A percentile compares a stretch with the other conserved stretches of the same genome.
phyloP scores from a whole-genome alignment of 1,140 invertebrate genomes.

The Helicoverpa zea region DNA sequence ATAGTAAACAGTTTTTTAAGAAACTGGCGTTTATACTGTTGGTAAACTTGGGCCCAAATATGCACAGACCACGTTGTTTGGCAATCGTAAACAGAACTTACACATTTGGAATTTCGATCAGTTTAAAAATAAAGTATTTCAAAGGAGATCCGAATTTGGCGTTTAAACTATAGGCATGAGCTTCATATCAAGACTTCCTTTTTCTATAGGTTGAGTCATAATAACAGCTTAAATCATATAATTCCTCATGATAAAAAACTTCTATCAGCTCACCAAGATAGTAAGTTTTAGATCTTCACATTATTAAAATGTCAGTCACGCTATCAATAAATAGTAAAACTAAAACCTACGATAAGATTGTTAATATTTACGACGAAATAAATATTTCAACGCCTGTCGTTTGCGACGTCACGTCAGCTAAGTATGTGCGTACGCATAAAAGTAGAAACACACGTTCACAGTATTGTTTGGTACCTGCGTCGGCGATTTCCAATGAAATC shows the following conservation, averaged over 20 bases:
- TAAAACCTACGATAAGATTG: neutral
- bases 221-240: neutral
- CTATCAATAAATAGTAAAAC: neutral
- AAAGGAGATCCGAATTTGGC: too few relatives aligned
- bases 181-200: too few relatives aligned
- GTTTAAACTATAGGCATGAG: too few relatives aligned
- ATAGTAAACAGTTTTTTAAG: too few relatives aligned
- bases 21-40: too few relatives aligned
- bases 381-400: neutral
- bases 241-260: neutral
- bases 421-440: conserved; percentile 1
- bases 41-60: too few relatives aligned
- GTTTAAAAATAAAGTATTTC: too few relatives aligned
- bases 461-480: conserved; percentile 15
- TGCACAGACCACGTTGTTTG: too few relatives aligned
- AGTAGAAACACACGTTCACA: neutral
- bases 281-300: neutral
- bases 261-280: neutral
- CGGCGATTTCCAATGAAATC: conserved; percentile 16
- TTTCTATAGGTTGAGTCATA: too few relatives aligned
- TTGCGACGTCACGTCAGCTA: conserved; percentile 1
- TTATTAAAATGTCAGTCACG: neutral
- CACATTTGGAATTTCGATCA: too few relatives aligned
- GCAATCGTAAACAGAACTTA: too few relatives aligned
- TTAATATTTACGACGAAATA: neutral